These are phyloP conservation scores for Parotocinclus haroldoi DNA, from an alignment of 2,797 vertebrate genomes.

Conservation along the genomic window DNA sequence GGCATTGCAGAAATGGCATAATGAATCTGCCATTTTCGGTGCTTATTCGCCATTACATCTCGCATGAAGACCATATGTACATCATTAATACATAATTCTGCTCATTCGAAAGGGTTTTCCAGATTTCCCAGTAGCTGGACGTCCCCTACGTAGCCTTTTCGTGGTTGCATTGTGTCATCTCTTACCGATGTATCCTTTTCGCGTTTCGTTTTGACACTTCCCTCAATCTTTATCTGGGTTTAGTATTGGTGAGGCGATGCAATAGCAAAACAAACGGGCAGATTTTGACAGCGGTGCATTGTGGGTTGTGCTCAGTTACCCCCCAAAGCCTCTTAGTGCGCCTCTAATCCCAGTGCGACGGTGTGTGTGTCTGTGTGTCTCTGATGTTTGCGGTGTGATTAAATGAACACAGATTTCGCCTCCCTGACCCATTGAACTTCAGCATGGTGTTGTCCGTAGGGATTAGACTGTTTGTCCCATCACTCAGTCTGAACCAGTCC, in stretches of 20 bases:
- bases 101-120: too few relatives aligned
- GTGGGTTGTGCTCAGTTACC: slow-evolving; percentile 31
- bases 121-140: too few relatives aligned
- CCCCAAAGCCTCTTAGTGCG: slow-evolving; percentile 41
- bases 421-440: slow-evolving; percentile 41
- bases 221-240: slow-evolving; percentile 20
- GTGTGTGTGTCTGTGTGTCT: slow-evolving; percentile 15
- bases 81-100: too few relatives aligned
- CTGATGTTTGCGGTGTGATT: slow-evolving; percentile 33
- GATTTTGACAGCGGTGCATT: slow-evolving; percentile 29
- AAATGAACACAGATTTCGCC: slow-evolving; percentile 32
- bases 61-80: too few relatives aligned
- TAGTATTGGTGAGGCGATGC: neutral
- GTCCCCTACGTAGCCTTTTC: too few relatives aligned
- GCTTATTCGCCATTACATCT: too few relatives aligned
- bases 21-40: too few relatives aligned
- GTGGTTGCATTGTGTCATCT: neutral
- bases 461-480: slow-evolving; percentile 24
- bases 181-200: neutral
- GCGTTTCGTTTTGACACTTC: slow-evolving; percentile 40
- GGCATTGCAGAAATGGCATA: too few relatives aligned
- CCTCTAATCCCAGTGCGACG: slow-evolving; percentile 37
- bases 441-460: slow-evolving; percentile 26
- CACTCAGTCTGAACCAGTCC: neutral
- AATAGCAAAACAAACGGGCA: slow-evolving; percentile 37